Evolutionary conservation across 92 coral and sea anemone genomes (phyloP).

Genomic region (Epizoanthus rinbou): DNA sequence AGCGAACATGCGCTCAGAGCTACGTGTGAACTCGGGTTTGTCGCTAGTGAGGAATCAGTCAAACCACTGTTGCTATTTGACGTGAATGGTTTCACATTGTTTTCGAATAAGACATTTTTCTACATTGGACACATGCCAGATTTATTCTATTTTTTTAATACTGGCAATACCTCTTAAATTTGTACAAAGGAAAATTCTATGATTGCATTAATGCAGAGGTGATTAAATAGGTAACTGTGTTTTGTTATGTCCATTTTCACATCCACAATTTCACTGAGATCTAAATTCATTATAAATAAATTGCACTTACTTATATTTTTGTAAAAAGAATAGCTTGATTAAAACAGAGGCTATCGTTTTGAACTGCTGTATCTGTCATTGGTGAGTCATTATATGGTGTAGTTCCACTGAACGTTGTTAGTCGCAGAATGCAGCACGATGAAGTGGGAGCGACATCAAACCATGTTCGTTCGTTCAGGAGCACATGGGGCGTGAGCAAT

Average conservation of each 20-base stretch:
- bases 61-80: slow-evolving; percentile 10
- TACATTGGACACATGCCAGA: slow-evolving; percentile 15
- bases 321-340: neutral
- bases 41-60: neutral
- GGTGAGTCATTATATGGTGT: too few relatives aligned
- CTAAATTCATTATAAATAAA: neutral
- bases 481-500: too few relatives aligned
- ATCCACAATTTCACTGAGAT: neutral
- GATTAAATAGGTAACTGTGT: neutral
- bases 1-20: slow-evolving; percentile 28
- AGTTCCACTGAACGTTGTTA: too few relatives aligned
- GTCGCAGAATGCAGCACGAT: too few relatives aligned
- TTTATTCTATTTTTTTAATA: neutral
- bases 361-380: too few relatives aligned
- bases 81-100: slow-evolving; percentile 18
- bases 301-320: slow-evolving; percentile 13
- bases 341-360: neutral
- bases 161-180: neutral
- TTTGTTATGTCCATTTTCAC: slow-evolving; percentile 6
- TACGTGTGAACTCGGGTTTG: slow-evolving; percentile 1
- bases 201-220: neutral
- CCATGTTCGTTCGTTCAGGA: too few relatives aligned
- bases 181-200: slow-evolving; percentile 6
- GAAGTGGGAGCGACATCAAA: too few relatives aligned
- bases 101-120: neutral